Conservation (phyloP, 2,888 invertebrate species). For the Acleris holmiana region DNA sequence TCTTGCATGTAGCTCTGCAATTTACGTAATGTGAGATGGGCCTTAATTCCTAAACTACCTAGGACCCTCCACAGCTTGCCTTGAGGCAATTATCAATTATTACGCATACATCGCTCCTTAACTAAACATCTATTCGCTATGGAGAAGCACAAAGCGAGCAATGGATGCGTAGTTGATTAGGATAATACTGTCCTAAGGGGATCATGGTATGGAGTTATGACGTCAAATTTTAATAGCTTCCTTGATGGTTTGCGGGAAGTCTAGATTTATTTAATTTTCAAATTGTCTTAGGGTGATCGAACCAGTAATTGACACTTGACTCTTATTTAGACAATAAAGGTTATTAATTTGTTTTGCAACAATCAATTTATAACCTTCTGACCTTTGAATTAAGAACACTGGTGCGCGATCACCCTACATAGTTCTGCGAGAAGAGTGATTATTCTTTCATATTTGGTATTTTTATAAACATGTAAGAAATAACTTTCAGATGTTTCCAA, state of each 20-base stretch:
- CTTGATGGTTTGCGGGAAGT: slow-evolving; percentile 2
- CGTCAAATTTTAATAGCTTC: slow-evolving; percentile 12
- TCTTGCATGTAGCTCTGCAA: slow-evolving; percentile 46
- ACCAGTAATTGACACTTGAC: no score
- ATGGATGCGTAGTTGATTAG: slow-evolving; percentile 6
- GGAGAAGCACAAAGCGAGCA: slow-evolving; percentile 1
- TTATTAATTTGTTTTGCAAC: no score
- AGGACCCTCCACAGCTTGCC: slow-evolving; percentile 54
- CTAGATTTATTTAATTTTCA: slow-evolving; percentile 9
- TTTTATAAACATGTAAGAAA: no score
- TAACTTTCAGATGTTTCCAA: no score
- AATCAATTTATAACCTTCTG: no score
- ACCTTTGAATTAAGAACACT: no score
- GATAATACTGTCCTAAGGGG: slow-evolving; percentile 25
- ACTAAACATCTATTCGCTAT: slow-evolving; percentile 12
- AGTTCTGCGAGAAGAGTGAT: neutral
- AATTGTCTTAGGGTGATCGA: no score
- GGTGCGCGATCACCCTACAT: no score
- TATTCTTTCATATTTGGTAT: neutral
- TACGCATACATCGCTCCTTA: slow-evolving; percentile 44
- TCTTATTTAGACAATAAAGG: no score
- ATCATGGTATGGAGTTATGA: slow-evolving; percentile 28
- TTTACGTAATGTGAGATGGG: slow-evolving; percentile 59
- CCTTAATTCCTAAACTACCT: slow-evolving; percentile 36
- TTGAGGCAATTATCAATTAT: slow-evolving; percentile 45